Evolutionary conservation across 2,797 vertebrate species (phyloP).

Genomic region (Notamacropus eugenii): DNA sequence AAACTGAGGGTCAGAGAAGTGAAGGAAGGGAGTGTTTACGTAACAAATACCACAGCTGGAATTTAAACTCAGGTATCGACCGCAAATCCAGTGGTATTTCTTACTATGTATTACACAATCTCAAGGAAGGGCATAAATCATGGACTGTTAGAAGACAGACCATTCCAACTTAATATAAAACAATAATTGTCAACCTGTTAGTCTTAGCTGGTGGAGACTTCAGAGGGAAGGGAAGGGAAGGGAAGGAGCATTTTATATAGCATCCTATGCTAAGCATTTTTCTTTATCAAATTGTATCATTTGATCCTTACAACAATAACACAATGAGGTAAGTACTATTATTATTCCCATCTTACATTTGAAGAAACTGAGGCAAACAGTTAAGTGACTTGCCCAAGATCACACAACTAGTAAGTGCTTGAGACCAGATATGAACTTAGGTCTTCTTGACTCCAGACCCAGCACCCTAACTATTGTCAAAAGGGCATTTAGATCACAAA

Average conservation of each 20-base stretch:
- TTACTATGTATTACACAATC: background rate
- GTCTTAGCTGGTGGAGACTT: background rate
- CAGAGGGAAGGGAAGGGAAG: background rate
- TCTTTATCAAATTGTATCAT: background rate
- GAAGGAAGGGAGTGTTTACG: background rate
- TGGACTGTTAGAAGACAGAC: background rate
- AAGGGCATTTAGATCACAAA: background rate
- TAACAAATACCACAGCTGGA: background rate
- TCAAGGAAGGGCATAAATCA: background rate
- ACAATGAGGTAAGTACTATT: background rate
- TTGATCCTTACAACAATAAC: background rate
- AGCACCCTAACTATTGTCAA: background rate
- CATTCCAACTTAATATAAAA: background rate
- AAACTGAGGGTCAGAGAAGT: background rate
- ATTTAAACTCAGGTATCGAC: background rate
- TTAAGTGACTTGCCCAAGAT: background rate
- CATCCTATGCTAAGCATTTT: background rate
- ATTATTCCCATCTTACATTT: background rate
- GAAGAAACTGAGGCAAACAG: background rate
- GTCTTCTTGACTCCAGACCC: background rate
- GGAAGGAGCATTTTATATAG: background rate
- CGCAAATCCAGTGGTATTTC: background rate
- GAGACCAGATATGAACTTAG: background rate
- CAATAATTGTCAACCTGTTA: background rate
- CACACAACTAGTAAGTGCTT: background rate